These are phyloP conservation scores for Griposia aprilina DNA, from an alignment of 2,888 invertebrate species.

Conservation along the genomic window DNA sequence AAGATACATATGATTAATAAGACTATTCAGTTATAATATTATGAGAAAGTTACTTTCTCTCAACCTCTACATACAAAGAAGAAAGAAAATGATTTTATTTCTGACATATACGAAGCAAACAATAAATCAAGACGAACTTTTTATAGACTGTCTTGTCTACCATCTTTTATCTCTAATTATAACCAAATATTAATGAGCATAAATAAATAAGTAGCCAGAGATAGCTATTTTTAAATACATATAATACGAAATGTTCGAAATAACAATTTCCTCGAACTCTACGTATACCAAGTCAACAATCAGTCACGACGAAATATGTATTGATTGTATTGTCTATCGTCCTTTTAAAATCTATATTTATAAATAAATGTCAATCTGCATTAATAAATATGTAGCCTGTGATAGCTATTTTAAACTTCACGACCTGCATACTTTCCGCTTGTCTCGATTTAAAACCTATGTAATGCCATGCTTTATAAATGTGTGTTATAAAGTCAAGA, in stretches of 20 bases:
- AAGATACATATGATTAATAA: slow-evolving; percentile 14
- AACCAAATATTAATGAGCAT: background rate
- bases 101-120: background rate
- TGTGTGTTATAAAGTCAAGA: slow-evolving; percentile 8
- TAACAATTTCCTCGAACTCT: background rate
- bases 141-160: too few species aligned
- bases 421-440: slow-evolving; percentile 47
- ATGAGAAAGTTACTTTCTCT: slow-evolving; percentile 67
- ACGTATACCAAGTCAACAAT: background rate
- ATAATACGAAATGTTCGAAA: background rate
- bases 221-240: slow-evolving; percentile 1
- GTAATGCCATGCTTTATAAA: slow-evolving; percentile 20
- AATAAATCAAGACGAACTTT: background rate
- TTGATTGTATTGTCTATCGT: slow-evolving; percentile 27
- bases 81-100: too few species aligned
- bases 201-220: background rate
- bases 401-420: slow-evolving; percentile 18
- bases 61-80: too few species aligned
- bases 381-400: slow-evolving; percentile 2
- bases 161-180: background rate
- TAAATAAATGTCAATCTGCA: background rate
- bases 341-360: slow-evolving; percentile 6
- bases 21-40: too few species aligned
- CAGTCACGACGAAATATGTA: background rate
- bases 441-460: slow-evolving; percentile 36